A percentile compares a stretch with the other conserved stretches of the same genome.
These are phyloP conservation scores for Ceryle rudis DNA, from an alignment of 2,797 vertebrate species.

Conservation along the genomic window DNA sequence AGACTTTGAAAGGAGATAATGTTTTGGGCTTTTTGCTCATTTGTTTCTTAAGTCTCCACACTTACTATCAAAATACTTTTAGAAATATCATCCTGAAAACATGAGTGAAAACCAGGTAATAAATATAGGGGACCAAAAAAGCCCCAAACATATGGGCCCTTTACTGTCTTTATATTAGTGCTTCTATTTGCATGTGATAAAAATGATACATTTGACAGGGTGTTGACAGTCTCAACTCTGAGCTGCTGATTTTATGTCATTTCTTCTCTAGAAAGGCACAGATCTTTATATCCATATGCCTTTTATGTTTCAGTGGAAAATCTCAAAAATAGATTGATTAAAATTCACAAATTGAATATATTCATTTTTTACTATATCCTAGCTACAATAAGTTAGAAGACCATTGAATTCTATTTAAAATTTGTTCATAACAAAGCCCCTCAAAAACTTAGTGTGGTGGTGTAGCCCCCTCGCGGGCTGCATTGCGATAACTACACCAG, in stretches of 20 bases:
- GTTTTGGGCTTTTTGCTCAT: neutral
- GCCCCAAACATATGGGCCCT: neutral
- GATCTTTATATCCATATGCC: constrained; percentile 41
- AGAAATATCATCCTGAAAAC: neutral
- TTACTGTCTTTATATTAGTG: constrained; percentile 44
- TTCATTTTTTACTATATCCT: neutral
- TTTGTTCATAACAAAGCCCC: neutral
- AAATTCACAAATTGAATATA: neutral
- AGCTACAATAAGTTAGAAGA: neutral
- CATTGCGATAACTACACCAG: neutral
- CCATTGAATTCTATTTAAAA: neutral
- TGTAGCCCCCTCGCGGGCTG: neutral
- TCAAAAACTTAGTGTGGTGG: neutral
- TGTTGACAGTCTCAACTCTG: constrained; percentile 29
- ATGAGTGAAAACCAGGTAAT: neutral
- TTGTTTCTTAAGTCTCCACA: neutral
- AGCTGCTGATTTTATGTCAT: constrained; percentile 11
- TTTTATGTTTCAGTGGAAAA: constrained; percentile 21
- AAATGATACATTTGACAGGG: constrained; percentile 41
- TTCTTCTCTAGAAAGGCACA: constrained; percentile 3
- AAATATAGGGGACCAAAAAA: neutral
- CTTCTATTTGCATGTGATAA: neutral
- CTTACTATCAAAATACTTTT: neutral
- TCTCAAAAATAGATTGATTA: constrained; percentile 2
- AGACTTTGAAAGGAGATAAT: neutral